Evolutionary conservation across 2,113 vertebrate species (phyloP).

Genomic region (Propithecus coquereli): DNA sequence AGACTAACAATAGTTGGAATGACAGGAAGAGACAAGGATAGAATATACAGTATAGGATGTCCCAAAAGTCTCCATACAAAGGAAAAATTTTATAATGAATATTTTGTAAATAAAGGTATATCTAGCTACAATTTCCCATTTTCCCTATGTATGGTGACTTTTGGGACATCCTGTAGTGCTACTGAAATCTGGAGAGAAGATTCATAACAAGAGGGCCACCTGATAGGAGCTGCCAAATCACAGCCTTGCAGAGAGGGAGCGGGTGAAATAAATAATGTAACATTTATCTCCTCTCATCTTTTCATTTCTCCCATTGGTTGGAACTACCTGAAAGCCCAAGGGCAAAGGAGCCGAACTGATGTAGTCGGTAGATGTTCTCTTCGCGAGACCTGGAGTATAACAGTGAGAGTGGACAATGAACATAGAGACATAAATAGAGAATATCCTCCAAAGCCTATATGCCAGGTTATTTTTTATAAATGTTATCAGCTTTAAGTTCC

Average conservation of each 20-base stretch:
- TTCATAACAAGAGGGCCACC: not conserved
- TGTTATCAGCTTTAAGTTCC: not conserved
- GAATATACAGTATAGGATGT: not conserved
- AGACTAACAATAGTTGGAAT: not conserved
- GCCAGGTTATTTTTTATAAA: not conserved
- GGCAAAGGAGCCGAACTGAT: not conserved
- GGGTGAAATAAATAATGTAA: not conserved
- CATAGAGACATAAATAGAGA: not conserved
- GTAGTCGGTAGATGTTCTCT: not conserved
- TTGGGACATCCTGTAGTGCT: not conserved
- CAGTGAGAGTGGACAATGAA: not conserved
- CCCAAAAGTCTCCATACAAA: no score
- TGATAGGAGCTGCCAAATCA: not conserved
- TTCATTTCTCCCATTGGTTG: not conserved
- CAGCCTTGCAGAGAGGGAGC: not conserved
- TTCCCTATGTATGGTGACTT: no score
- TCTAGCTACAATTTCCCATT: no score
- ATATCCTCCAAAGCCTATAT: not conserved
- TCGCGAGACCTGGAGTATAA: not conserved
- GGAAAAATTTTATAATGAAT: no score
- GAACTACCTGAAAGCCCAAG: not conserved
- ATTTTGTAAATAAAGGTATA: no score
- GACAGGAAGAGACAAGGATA: not conserved
- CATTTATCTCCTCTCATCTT: not conserved
- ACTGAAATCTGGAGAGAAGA: not conserved